Evolutionary conservation across 2,888 invertebrate genomes (phyloP).

Genomic region (Macrosoma leucophasiata): DNA sequence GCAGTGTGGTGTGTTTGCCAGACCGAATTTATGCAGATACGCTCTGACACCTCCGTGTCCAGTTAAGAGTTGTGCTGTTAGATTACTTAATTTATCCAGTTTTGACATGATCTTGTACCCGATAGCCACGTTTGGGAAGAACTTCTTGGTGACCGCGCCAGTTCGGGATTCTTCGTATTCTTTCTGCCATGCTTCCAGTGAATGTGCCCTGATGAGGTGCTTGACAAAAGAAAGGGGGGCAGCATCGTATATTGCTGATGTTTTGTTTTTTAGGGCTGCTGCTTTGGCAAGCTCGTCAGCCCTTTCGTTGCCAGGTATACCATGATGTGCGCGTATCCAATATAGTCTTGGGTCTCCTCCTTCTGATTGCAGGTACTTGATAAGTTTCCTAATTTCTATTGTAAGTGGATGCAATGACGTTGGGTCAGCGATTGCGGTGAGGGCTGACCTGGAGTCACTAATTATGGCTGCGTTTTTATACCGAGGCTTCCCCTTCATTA

Average conservation of each 20-base stretch:
- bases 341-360: neutral
- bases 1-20: neutral
- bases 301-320: neutral
- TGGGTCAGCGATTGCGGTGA: neutral
- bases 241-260: too few relatives aligned
- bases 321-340: neutral
- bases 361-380: neutral
- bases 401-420: neutral
- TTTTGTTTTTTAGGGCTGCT: too few relatives aligned
- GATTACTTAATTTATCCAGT: neutral
- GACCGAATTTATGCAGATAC: neutral
- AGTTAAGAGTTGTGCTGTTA: neutral
- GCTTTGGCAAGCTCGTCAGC: too few relatives aligned
- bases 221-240: neutral
- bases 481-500: neutral
- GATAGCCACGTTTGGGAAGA: neutral
- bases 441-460: neutral
- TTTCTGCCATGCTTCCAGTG: neutral
- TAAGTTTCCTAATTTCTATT: neutral
- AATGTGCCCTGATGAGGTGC: neutral
- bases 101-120: neutral
- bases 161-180: too few relatives aligned
- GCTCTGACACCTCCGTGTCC: too few relatives aligned
- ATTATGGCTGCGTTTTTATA: neutral
- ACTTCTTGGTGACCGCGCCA: neutral